Evolutionary conservation across 2,888 invertebrate genomes (phyloP).

Genomic region (Zhuqinia jingwanae): DNA sequence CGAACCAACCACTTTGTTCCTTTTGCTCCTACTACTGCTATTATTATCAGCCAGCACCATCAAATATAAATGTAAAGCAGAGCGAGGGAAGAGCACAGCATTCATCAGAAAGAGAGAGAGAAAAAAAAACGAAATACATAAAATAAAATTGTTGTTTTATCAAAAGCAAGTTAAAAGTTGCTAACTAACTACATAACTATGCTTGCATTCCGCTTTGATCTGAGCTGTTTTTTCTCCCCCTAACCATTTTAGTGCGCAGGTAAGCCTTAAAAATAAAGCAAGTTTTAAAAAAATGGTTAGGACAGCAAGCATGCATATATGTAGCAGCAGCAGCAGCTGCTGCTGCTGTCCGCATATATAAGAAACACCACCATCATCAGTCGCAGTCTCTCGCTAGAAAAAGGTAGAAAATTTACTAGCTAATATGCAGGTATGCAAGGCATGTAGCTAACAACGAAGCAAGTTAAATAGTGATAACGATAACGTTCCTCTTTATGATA

Average conservation of each 20-base stretch:
- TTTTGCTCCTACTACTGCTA: constrained; percentile 38
- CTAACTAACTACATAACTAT: constrained; percentile 51
- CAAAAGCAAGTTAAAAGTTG: constrained; percentile 55
- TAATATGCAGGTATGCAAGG: constrained; percentile 16
- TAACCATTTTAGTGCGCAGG: constrained; percentile 4
- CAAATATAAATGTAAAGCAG: constrained; percentile 54
- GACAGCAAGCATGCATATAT: background rate
- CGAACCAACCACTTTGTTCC: constrained; percentile 39
- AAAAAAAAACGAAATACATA: background rate
- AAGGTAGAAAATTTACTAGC: background rate
- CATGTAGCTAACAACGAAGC: background rate
- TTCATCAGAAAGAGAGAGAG: no score
- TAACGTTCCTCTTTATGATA: background rate
- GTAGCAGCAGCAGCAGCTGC: no score
- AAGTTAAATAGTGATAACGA: constrained; percentile 31
- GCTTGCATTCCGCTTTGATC: constrained; percentile 25
- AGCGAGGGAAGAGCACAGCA: background rate
- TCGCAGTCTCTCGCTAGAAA: no score
- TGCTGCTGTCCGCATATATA: background rate
- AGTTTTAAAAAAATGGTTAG: constrained; percentile 25
- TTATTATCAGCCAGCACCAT: constrained; percentile 62
- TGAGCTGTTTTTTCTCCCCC: background rate
- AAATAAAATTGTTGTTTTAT: constrained; percentile 42
- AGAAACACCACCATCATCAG: background rate
- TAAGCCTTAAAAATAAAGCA: background rate